Conservation (phyloP, 2,113 vertebrate genomes). For the Saguinus midas region DNA sequence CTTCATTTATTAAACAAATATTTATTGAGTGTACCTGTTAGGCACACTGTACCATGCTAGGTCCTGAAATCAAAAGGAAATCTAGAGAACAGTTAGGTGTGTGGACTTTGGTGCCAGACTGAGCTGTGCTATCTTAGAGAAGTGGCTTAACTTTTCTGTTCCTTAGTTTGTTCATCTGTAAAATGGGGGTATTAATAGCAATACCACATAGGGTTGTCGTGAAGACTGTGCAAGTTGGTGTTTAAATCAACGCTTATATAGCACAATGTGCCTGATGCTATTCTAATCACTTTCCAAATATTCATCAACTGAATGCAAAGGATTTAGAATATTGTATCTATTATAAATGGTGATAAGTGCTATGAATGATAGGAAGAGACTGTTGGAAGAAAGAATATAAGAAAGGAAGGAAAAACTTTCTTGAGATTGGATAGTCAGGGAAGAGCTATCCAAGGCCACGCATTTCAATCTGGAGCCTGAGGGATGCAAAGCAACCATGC, state of each 20-base stretch:
- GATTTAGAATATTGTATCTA: neutral
- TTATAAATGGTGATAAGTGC: neutral
- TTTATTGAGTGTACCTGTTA: neutral
- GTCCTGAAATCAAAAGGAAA: neutral
- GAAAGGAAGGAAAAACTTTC: neutral
- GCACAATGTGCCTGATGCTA: neutral
- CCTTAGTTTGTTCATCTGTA: neutral
- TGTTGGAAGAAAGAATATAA: neutral
- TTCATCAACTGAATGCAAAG: neutral
- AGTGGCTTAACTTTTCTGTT: neutral
- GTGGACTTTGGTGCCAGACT: neutral
- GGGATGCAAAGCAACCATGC: neutral
- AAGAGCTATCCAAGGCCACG: neutral
- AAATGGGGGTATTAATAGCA: neutral
- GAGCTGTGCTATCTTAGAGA: neutral
- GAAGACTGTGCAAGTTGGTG: neutral
- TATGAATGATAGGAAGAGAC: neutral
- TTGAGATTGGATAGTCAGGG: neutral
- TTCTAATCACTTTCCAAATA: neutral
- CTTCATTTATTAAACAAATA: neutral
- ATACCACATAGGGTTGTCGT: neutral
- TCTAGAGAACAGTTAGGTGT: neutral
- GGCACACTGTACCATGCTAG: neutral
- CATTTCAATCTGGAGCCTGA: neutral
- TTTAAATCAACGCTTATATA: neutral